Percentiles rank a stretch among this genome's conserved stretches.
phyloP scores from a whole-genome alignment of 2,797 vertebrate genomes.

The Mergus octosetaceus region DNA sequence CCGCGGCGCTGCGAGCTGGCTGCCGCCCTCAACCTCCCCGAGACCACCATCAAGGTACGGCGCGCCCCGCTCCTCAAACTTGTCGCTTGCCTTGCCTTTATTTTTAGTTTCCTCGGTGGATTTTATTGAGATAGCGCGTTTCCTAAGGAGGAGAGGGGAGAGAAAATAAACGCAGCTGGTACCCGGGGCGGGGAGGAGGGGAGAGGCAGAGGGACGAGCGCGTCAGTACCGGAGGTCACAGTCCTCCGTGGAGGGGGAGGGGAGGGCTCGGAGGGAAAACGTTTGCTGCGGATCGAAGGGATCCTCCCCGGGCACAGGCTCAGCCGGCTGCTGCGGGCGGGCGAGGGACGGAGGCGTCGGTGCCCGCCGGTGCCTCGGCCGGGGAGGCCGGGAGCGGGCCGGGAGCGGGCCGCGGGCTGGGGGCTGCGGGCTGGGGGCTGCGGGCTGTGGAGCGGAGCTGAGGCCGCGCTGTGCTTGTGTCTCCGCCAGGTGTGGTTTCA shows the following conservation, averaged over 20 bases:
- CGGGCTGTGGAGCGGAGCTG: not conserved
- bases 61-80: not conserved
- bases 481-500: slow-evolving; percentile 97
- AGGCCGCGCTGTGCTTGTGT: slow-evolving; percentile 7
- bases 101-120: not conserved
- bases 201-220: not conserved
- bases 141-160: not conserved
- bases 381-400: too few species aligned
- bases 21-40: slow-evolving; percentile 94
- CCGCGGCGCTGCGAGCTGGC: slow-evolving; percentile 96
- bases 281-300: not conserved
- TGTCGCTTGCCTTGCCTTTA: too few species aligned
- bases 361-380: not conserved
- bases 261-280: not conserved
- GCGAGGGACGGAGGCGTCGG: not conserved
- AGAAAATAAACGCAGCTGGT: not conserved
- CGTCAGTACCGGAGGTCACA: not conserved
- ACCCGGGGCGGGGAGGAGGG: not conserved
- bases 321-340: not conserved
- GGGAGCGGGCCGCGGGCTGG: not conserved
- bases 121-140: not conserved
- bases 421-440: not conserved
- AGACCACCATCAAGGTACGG: slow-evolving; percentile 96
- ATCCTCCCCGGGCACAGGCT: not conserved
- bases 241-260: not conserved